Conservation (phyloP, 2,888 invertebrate species). For the Drosophila emarginata region DNA sequence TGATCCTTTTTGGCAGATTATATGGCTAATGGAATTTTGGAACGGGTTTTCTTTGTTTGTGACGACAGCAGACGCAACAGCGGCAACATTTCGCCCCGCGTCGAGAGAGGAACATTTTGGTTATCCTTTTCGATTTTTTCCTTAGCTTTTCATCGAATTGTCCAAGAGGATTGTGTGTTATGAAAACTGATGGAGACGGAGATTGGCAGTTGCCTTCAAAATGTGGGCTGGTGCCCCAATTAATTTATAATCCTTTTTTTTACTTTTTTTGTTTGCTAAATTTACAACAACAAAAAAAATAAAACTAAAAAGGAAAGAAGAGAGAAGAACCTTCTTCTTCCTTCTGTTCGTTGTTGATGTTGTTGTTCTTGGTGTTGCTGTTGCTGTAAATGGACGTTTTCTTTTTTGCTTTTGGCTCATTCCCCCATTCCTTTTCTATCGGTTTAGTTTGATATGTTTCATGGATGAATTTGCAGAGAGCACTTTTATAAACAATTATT, state of each 20-base stretch:
- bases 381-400: constrained; percentile 69
- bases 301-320: background rate
- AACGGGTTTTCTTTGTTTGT: constrained; percentile 61
- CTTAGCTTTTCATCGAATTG: background rate
- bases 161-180: background rate
- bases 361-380: constrained; percentile 27
- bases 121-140: constrained; percentile 8
- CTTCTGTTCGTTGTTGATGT: background rate
- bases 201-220: too few relatives aligned
- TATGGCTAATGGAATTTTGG: constrained; percentile 32
- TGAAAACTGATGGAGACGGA: too few relatives aligned
- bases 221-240: constrained; percentile 22
- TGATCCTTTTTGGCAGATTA: constrained; percentile 1
- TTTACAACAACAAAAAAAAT: background rate
- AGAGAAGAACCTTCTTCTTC: background rate
- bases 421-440: constrained; percentile 27
- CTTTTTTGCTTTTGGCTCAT: constrained; percentile 23
- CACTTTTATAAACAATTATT: background rate
- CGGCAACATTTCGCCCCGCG: constrained; percentile 62
- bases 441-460: constrained; percentile 58
- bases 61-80: constrained; percentile 69
- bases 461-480: constrained; percentile 12
- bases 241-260: background rate
- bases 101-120: constrained; percentile 46
- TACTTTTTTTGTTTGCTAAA: background rate